Percentiles rank a stretch among this genome's conserved stretches.
Conservation (phyloP, 92 coral and sea anemone species). For the Zoanthus gigantus region DNA sequence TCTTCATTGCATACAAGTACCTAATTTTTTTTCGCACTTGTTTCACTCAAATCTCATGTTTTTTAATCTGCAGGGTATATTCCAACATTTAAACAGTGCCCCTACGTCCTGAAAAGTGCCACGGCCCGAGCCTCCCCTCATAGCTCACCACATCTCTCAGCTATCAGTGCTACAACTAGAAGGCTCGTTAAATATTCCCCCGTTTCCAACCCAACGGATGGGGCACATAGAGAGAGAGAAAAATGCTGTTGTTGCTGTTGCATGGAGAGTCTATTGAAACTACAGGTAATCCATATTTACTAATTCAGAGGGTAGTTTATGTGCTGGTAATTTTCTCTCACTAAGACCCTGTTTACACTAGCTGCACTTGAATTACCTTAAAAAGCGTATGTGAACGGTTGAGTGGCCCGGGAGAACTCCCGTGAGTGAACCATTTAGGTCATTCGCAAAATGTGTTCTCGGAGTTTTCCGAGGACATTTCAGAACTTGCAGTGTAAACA, state of each 20-base stretch:
- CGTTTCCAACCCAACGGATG: neutral
- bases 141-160: conserved; percentile 5
- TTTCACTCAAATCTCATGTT: neutral
- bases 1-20: neutral
- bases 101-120: conserved; percentile 34
- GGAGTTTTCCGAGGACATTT: no score
- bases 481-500: no score
- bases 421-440: no score
- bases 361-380: no score
- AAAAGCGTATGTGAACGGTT: no score
- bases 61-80: conserved; percentile 41
- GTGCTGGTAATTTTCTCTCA: no score
- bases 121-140: conserved; percentile 33
- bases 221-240: neutral
- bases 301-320: no score
- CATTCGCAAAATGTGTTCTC: no score
- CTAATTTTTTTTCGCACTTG: no score
- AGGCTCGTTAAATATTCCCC: conserved; percentile 14
- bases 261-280: conserved; percentile 79
- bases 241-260: conserved; percentile 89
- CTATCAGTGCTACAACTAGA: neutral
- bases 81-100: conserved; percentile 50
- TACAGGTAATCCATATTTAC: conserved; percentile 66
- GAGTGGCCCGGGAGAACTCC: no score
- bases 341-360: no score